Evolutionary conservation across 2,888 invertebrate genomes (phyloP).

Genomic region (Blera fallax): DNA sequence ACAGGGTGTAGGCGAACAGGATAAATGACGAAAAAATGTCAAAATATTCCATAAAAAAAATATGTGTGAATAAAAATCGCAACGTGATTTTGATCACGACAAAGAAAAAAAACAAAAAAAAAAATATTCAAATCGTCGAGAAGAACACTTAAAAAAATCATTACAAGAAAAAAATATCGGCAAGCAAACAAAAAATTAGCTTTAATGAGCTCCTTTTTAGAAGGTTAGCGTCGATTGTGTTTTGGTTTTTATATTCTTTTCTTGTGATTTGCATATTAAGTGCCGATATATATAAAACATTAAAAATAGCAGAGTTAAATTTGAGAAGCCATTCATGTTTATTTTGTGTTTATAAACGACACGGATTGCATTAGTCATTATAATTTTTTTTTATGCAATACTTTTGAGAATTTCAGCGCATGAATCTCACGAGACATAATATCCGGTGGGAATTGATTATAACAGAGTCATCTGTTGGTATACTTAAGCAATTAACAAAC

Average conservation of each 20-base stretch:
- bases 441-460: constrained; percentile 12
- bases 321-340: constrained; percentile 9
- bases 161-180: constrained; percentile 19
- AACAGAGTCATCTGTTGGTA: not conserved
- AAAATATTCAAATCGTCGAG: too few relatives aligned
- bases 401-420: not conserved
- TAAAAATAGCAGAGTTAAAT: not conserved
- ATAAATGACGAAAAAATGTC: constrained; percentile 43
- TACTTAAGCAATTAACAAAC: constrained; percentile 28
- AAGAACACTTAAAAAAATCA: constrained; percentile 28
- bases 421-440: constrained; percentile 12
- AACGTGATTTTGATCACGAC: constrained; percentile 61
- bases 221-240: constrained; percentile 27
- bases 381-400: not conserved
- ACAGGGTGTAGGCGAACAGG: constrained; percentile 55
- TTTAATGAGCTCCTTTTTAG: constrained; percentile 67
- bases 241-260: constrained; percentile 11
- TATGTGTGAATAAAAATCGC: constrained; percentile 1
- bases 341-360: not conserved
- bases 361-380: constrained; percentile 19
- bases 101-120: constrained; percentile 17
- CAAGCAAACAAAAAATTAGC: constrained; percentile 43
- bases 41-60: constrained; percentile 31
- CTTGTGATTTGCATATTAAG: constrained; percentile 64
- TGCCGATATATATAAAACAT: not conserved